Percentiles rank a stretch among this genome's conserved stretches.
These are phyloP conservation scores for Diploscapter pachys DNA, from an alignment of 1,140 invertebrate species.

Conservation along the genomic window DNA sequence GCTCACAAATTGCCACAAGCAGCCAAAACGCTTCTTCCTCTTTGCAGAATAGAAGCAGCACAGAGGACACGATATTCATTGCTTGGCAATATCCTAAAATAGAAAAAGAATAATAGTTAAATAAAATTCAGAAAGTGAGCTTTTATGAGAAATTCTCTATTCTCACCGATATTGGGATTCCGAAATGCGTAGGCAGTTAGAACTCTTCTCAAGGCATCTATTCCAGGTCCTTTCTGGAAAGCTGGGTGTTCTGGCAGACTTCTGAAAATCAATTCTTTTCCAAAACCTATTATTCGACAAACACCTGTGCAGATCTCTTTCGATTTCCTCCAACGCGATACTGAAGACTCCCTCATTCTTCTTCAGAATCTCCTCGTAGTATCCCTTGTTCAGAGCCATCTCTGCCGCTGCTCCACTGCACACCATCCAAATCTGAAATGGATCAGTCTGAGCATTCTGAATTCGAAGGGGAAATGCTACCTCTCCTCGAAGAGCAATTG, in stretches of 20 bases:
- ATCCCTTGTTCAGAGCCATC: conserved; percentile 76
- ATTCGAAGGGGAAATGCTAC: conserved; percentile 58
- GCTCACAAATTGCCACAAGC: conserved; percentile 87
- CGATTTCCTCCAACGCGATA: conserved; percentile 87
- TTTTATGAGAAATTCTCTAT: neutral
- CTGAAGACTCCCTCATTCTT: conserved; percentile 1
- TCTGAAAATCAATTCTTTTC: conserved; percentile 59
- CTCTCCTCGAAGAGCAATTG: conserved; percentile 19
- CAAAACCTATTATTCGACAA: conserved; percentile 3
- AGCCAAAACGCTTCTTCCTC: conserved; percentile 99
- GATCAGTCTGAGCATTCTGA: conserved; percentile 64
- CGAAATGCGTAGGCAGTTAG: conserved; percentile 89
- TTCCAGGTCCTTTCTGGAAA: conserved; percentile 83
- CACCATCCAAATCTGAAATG: conserved; percentile 89
- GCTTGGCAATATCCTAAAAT: conserved; percentile 83
- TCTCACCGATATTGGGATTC: conserved; percentile 84
- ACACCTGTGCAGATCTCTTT: conserved; percentile 83
- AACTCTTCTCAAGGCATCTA: conserved; percentile 82
- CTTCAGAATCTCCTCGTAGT: conserved; percentile 55
- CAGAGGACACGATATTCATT: conserved; percentile 97
- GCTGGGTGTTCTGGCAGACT: conserved; percentile 96
- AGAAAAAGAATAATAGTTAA: conserved; percentile 21
- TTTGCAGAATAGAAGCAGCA: conserved; percentile 85
- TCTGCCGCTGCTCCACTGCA: conserved; percentile 81
- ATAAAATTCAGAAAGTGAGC: conserved; percentile 6